Evolutionary conservation across 2,888 invertebrate species (phyloP), one percentile per base, ranked within the genome.

Genomic region (Serripes groenlandicus): DNA sequence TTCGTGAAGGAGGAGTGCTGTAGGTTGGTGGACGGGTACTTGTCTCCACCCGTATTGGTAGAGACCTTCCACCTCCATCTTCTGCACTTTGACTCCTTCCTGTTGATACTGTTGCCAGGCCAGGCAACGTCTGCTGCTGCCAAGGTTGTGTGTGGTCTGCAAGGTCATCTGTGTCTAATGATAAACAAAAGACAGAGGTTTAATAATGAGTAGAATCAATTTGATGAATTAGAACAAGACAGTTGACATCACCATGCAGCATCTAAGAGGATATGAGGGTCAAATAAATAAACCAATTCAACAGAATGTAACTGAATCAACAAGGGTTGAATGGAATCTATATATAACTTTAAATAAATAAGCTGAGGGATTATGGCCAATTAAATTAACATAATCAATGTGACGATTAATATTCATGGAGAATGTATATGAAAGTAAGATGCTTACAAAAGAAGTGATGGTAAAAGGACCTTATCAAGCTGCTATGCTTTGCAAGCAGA

Each of bases 41-140:
- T 54, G 86, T 52, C 72, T 84, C 86, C 42, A 86, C 75, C 66
- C 75, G 74, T 34, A 86, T 86, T n/a, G 86, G 86, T 42, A 86
- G 56, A 32, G 82, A 77, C 80, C 83, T 75, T 21, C 81, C 80
- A 54, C 74, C 72, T 26, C 58, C 76, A 72, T 80, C 83, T 32
- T 84, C 83, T 42, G 66, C 76, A 80, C 83, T 85, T 58, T 81
- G 74, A 64, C 80, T 86, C 37, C 78, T 73, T 23, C 68, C 72
- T 26, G 62, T 35, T 54, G 72, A 64, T 60, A 62, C 72, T 32
- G 68, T 35, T 35, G 62, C 62, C 30, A 42, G 72, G 71, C 37
- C 64, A 26, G 42, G 37, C 30, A 64, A 26, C 49, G 62, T 42
- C 37, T 64, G 64, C 49, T 85, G 78, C 79, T 85, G 79, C 81